A percentile compares a stretch with the other conserved stretches of the same genome.
Conservation (phyloP, 35 echinoderm and acorn worm genomes). For the Ophioderma brevispina region DNA sequence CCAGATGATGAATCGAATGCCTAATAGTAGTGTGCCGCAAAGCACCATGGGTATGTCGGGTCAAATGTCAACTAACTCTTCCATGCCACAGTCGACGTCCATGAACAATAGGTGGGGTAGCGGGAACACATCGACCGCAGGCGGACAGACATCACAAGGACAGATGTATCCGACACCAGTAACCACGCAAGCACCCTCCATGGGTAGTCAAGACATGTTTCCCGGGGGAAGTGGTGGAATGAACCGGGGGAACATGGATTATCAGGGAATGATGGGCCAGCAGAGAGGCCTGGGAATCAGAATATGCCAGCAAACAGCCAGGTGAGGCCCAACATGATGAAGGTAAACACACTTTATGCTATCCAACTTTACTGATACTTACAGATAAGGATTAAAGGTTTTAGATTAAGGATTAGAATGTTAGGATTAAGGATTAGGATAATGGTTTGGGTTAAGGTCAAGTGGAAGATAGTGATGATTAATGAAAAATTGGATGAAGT, state of each 20-base stretch:
- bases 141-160: not conserved
- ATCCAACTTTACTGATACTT: too few species aligned
- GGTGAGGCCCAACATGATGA: not conserved
- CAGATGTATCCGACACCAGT: slow-evolving; percentile 33
- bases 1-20: slow-evolving; percentile 7
- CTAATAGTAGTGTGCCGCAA: not conserved
- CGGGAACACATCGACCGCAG: not conserved
- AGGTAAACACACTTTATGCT: too few species aligned
- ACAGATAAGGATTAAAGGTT: too few species aligned
- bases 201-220: not conserved
- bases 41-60: not conserved
- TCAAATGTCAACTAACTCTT: not conserved
- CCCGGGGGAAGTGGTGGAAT: not conserved
- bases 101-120: not conserved
- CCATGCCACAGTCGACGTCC: slow-evolving; percentile 9
- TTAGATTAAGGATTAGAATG: too few species aligned
- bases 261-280: not conserved
- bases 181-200: not conserved
- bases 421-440: too few species aligned
- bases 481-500: too few species aligned
- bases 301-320: not conserved
- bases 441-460: too few species aligned
- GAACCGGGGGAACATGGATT: not conserved
- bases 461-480: too few species aligned
- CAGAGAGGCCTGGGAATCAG: not conserved